Conservation (phyloP, 2,888 invertebrate species). For the Harpalus rubripes region DNA sequence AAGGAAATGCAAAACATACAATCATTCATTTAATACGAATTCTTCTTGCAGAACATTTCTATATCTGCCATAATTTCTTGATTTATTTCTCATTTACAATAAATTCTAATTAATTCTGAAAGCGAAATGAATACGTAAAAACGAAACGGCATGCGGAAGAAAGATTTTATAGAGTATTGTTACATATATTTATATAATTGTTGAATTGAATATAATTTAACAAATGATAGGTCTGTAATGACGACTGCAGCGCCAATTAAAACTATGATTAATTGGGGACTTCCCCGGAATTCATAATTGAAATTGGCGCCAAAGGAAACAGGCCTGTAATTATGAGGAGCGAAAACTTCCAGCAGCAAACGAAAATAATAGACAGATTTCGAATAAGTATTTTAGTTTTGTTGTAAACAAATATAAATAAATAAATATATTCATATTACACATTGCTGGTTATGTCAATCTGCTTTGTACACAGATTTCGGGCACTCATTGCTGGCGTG, state of each 20-base stretch:
- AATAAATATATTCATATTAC: no score
- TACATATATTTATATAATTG: slow-evolving; percentile 40
- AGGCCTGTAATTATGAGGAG: neutral
- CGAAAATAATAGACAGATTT: no score
- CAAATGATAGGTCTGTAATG: slow-evolving; percentile 19
- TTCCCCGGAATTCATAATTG: slow-evolving; percentile 24
- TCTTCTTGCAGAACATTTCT: neutral
- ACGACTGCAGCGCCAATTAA: slow-evolving; percentile 19
- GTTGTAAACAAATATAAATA: no score
- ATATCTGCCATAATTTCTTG: neutral
- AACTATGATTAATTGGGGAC: slow-evolving; percentile 13
- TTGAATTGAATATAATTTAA: slow-evolving; percentile 6
- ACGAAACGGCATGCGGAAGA: slow-evolving; percentile 41
- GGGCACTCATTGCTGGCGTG: no score
- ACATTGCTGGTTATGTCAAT: no score
- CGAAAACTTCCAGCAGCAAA: no score
- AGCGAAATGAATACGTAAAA: slow-evolving; percentile 16
- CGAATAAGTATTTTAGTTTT: no score
- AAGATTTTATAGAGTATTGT: slow-evolving; percentile 41
- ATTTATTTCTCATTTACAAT: neutral
- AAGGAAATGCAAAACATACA: no score
- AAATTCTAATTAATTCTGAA: slow-evolving; percentile 14
- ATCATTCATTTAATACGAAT: no score
- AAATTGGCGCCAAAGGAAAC: slow-evolving; percentile 4
- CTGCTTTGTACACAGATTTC: no score